A percentile compares a stretch with the other conserved stretches of the same genome.
Conservation (phyloP, 2,888 invertebrate genomes). For the Serrognathus titanus region DNA sequence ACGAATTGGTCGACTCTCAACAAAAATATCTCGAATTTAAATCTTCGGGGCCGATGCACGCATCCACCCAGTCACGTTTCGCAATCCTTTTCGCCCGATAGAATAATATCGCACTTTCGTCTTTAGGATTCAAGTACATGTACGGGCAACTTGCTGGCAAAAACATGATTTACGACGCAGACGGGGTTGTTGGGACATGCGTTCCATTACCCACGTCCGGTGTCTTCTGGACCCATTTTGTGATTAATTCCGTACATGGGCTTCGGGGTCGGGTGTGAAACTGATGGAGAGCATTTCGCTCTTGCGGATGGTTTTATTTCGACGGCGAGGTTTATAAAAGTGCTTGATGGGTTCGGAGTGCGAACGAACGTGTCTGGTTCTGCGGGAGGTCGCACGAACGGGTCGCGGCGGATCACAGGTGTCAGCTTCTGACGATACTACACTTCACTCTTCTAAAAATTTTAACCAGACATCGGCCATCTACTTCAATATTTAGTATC, state of each 20-base stretch:
- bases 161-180: conserved; percentile 13
- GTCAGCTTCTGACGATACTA: conserved; percentile 23
- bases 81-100: neutral
- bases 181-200: conserved; percentile 13
- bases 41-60: neutral
- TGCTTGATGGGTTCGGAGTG: conserved; percentile 16
- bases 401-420: conserved; percentile 30
- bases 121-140: neutral
- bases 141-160: neutral
- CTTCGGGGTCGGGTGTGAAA: conserved; percentile 20
- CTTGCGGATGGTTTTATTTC: conserved; percentile 7
- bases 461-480: too few relatives aligned
- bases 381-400: conserved; percentile 32
- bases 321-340: conserved; percentile 1
- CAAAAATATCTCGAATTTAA: conserved; percentile 2
- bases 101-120: neutral
- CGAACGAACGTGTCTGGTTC: conserved; percentile 31
- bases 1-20: conserved; percentile 9
- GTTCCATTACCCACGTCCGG: conserved; percentile 17
- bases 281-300: conserved; percentile 12
- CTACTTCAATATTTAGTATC: too few relatives aligned
- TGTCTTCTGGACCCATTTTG: conserved; percentile 16
- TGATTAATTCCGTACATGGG: conserved; percentile 27
- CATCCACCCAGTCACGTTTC: conserved; percentile 1
- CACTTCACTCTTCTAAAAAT: neutral